Conservation (phyloP, 2,113 vertebrate genomes). For the Percopsis transmontana region DNA sequence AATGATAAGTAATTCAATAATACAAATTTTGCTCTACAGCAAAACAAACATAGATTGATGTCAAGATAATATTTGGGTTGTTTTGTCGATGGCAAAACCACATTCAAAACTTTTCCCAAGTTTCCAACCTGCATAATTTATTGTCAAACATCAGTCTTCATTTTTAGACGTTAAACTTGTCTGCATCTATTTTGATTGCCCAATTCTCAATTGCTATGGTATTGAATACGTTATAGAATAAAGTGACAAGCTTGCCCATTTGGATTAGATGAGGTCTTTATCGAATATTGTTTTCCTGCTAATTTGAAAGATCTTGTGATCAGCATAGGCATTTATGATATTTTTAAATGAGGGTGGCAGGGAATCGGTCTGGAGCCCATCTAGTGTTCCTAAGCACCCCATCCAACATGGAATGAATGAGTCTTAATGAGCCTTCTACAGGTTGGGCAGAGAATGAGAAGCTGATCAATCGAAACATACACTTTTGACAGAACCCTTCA, state of each 20-base stretch:
- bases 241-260: constrained; percentile 3
- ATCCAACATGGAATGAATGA: constrained; percentile 41
- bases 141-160: neutral
- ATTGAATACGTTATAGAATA: neutral
- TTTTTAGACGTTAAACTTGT: neutral
- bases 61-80: too few species aligned
- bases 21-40: too few species aligned
- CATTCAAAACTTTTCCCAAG: too few species aligned
- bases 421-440: constrained; percentile 47
- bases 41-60: too few species aligned
- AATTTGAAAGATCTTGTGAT: constrained; percentile 30
- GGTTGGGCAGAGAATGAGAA: constrained; percentile 26
- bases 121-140: neutral
- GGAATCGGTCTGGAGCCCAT: constrained; percentile 31
- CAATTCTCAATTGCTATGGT: neutral
- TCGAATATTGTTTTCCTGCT: constrained; percentile 18
- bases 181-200: constrained; percentile 14
- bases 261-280: constrained; percentile 31
- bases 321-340: constrained; percentile 3
- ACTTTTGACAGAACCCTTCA: constrained; percentile 13
- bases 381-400: constrained; percentile 22
- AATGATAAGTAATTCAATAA: too few species aligned
- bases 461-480: constrained; percentile 41
- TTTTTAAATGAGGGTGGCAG: constrained; percentile 20
- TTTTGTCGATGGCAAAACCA: too few species aligned